A percentile compares a stretch with the other conserved stretches of the same genome.
phyloP scores from a whole-genome alignment of 2,113 vertebrate genomes.

The Neofelis nebulosa region DNA sequence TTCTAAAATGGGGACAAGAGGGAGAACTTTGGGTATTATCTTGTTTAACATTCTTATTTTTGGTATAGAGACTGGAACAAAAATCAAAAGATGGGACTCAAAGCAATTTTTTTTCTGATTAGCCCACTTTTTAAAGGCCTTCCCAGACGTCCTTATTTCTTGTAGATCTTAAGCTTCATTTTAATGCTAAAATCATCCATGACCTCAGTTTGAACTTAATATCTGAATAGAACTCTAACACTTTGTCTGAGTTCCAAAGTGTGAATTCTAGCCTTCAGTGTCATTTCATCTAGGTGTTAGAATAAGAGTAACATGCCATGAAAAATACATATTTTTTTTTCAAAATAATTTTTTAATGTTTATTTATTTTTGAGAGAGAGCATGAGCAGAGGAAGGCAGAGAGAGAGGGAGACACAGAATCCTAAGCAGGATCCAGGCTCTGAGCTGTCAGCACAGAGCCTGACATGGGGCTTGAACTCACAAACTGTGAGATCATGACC shows the following conservation, averaged over 20 bases:
- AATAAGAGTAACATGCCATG: not conserved
- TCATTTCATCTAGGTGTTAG: slow-evolving; percentile 19
- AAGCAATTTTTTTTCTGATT: not conserved
- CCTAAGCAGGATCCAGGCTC: too few species aligned
- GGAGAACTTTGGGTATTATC: not conserved
- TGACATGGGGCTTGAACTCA: too few species aligned
- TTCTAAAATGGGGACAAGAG: slow-evolving; percentile 13
- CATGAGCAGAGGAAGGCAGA: too few species aligned
- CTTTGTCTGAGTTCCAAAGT: not conserved
- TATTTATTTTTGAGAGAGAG: too few species aligned
- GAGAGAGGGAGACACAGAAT: too few species aligned
- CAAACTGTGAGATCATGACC: too few species aligned
- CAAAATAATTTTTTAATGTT: too few species aligned
- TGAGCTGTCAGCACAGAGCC: too few species aligned
- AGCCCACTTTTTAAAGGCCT: not conserved
- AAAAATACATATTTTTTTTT: not conserved
- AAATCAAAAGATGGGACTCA: not conserved
- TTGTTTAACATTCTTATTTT: slow-evolving; percentile 22
- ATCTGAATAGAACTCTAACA: not conserved
- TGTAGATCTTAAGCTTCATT: not conserved
- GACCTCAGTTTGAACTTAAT: slow-evolving; percentile 33
- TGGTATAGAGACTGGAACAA: not conserved
- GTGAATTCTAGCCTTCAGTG: not conserved
- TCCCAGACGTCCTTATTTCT: not conserved
- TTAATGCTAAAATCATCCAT: not conserved